These are phyloP conservation scores for Bambusicola thoracicus DNA, from an alignment of 2,113 vertebrate genomes.

Conservation along the genomic window DNA sequence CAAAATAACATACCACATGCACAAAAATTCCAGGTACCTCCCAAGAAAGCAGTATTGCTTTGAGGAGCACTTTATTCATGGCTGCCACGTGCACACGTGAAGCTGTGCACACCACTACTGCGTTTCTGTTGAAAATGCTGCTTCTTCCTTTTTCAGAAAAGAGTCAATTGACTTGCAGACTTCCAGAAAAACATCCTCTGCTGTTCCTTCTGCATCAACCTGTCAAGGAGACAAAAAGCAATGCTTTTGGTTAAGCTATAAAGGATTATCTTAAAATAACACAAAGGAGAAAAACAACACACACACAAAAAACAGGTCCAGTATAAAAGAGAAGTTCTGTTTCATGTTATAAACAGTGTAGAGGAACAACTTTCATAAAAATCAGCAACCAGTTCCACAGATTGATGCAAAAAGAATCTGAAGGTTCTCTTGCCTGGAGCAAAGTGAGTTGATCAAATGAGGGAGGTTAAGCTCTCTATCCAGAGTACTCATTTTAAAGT, in stretches of 20 bases:
- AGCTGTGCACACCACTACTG: not conserved
- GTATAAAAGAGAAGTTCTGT: not conserved
- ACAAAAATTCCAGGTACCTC: slow-evolving; percentile 36
- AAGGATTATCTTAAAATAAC: not conserved
- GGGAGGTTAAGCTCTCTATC: not conserved
- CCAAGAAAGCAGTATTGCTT: slow-evolving; percentile 51
- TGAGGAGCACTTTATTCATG: not conserved
- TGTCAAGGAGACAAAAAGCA: slow-evolving; percentile 50
- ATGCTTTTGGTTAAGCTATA: not conserved
- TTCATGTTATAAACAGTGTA: not conserved
- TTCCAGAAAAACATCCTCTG: slow-evolving; percentile 88
- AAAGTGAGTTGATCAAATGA: not conserved
- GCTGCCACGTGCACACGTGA: not conserved
- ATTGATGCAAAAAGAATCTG: not conserved
- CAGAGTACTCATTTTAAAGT: not conserved
- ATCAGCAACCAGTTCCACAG: not conserved
- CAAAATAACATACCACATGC: slow-evolving; percentile 46
- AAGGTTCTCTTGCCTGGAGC: not conserved
- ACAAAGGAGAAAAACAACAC: not conserved
- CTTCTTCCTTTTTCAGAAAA: slow-evolving; percentile 71
- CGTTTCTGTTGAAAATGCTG: slow-evolving; percentile 3
- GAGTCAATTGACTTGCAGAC: slow-evolving; percentile 85
- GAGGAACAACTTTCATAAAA: not conserved
- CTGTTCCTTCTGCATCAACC: slow-evolving; percentile 89
- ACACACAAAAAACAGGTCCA: no score